Evolutionary conservation across 1,140 invertebrate species (phyloP).

Genomic region (Drosophila kohkoa): DNA sequence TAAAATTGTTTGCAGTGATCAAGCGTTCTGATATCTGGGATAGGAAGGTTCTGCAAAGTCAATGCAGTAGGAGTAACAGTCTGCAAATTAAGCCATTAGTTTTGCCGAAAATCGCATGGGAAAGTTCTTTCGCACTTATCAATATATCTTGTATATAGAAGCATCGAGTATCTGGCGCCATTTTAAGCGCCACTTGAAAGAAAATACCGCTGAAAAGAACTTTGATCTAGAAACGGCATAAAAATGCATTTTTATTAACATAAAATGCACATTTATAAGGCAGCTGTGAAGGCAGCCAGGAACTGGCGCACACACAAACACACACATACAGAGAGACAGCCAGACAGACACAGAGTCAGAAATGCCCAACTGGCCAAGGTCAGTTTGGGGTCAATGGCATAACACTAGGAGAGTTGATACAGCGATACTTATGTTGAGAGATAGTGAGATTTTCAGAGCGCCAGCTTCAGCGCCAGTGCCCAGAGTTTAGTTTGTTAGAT

Average conservation of each 20-base stretch:
- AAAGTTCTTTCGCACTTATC: conserved; percentile 11
- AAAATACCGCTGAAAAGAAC: conserved; percentile 43
- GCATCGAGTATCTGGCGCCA: conserved; percentile 47
- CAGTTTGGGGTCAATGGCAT: conserved; percentile 52
- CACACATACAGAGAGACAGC: neutral
- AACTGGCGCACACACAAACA: conserved; percentile 10
- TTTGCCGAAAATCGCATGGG: conserved; percentile 34
- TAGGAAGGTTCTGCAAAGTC: neutral
- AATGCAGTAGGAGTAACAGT: conserved; percentile 45
- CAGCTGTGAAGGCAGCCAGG: conserved; percentile 14
- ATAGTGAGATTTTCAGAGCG: conserved; percentile 42
- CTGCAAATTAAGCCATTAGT: conserved; percentile 67
- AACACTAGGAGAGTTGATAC: conserved; percentile 33
- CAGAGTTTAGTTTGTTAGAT: conserved; percentile 75
- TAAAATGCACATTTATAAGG: conserved; percentile 52
- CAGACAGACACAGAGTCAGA: neutral
- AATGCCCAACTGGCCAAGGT: conserved; percentile 43
- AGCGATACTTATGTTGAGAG: neutral
- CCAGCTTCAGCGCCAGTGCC: conserved; percentile 47
- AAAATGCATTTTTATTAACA: conserved; percentile 56
- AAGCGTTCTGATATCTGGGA: conserved; percentile 29
- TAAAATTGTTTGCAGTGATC: conserved; percentile 58
- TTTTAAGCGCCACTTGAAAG: conserved; percentile 72
- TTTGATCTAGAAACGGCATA: conserved; percentile 42
- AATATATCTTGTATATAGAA: neutral